Conservation (phyloP, 2,797 vertebrate genomes). For the Hyperoplus lanceolatus region DNA sequence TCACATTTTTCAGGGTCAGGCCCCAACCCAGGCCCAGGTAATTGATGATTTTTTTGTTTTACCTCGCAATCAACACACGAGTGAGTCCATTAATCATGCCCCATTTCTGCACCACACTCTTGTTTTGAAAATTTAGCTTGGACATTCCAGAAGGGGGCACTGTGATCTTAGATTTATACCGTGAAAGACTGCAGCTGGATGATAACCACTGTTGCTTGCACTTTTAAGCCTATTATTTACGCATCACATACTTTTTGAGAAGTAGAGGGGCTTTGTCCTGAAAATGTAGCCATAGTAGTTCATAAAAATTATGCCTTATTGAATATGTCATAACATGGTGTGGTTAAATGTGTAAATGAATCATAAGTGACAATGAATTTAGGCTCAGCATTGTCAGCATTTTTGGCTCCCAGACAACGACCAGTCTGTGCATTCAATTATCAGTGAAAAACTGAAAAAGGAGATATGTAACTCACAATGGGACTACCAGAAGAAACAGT, state of each 20-base stretch:
- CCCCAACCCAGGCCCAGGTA: conserved; percentile 2
- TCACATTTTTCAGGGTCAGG: conserved; percentile 18
- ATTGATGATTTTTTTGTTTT: neutral
- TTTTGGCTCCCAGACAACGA: neutral
- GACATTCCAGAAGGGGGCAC: conserved; percentile 71
- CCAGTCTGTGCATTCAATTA: neutral
- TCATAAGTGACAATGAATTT: neutral
- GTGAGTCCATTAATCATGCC: conserved; percentile 14
- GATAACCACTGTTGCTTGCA: conserved; percentile 7
- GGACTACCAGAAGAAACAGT: neutral
- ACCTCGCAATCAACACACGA: conserved; percentile 27
- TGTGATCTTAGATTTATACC: conserved; percentile 43
- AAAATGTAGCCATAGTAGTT: conserved; percentile 7
- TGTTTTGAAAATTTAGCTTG: neutral
- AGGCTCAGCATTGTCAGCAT: neutral
- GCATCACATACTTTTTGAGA: conserved; percentile 1
- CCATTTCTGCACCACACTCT: neutral
- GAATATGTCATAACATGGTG: neutral
- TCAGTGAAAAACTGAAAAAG: neutral
- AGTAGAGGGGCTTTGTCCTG: conserved; percentile 2
- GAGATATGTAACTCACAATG: neutral
- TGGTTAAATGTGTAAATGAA: neutral
- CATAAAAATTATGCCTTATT: neutral
- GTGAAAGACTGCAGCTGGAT: conserved; percentile 20
- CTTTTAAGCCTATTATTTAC: neutral